Conservation (phyloP, 2,888 invertebrate species). For the Molanna angustata region DNA sequence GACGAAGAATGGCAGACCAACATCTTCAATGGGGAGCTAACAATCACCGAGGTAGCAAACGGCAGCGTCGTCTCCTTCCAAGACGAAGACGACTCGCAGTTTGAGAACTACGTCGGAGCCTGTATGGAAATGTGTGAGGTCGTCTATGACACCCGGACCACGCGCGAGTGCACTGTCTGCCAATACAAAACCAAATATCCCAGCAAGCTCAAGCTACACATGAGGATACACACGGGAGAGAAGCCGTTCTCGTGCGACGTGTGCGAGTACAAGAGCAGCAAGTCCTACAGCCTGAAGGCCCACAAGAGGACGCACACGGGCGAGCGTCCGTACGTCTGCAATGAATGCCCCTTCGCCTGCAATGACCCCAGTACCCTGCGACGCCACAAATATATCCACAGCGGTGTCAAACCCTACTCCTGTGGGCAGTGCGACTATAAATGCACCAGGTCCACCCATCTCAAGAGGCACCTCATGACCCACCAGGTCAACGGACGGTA, state of each 20-base stretch:
- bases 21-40: constrained; percentile 13
- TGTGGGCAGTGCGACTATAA: constrained; percentile 12
- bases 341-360: constrained; percentile 12
- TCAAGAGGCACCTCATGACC: constrained; percentile 11
- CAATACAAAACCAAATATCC: constrained; percentile 15
- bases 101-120: constrained; percentile 3
- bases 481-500: constrained; percentile 2
- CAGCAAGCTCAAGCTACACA: constrained; percentile 3
- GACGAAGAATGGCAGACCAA: constrained; percentile 18
- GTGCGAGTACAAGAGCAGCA: constrained; percentile 15
- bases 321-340: constrained; percentile 11
- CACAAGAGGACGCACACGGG: constrained; percentile 14
- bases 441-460: constrained; percentile 13
- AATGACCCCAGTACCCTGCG: constrained; percentile 14
- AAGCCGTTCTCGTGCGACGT: constrained; percentile 10
- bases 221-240: constrained; percentile 3
- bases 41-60: constrained; percentile 14
- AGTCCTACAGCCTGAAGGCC: constrained; percentile 13
- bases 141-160: constrained; percentile 8
- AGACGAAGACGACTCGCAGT: not conserved
- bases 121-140: constrained; percentile 12
- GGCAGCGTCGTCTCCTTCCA: not conserved
- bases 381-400: constrained; percentile 12
- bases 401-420: constrained; percentile 10
- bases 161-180: constrained; percentile 6